Evolutionary conservation across 1,140 invertebrate species (phyloP).

Genomic region (Drosophila ogumai): DNA sequence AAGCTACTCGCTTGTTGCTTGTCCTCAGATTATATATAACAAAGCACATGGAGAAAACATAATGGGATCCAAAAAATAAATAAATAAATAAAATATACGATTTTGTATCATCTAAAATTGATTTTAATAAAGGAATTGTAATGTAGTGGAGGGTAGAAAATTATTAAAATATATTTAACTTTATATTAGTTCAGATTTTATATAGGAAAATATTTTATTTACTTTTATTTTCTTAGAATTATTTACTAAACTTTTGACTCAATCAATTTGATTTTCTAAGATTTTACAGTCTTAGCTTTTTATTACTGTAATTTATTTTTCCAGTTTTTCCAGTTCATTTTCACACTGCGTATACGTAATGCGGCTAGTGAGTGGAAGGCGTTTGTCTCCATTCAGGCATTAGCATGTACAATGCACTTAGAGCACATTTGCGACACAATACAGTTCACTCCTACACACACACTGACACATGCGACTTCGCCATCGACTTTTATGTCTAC

Average conservation of each 20-base stretch:
- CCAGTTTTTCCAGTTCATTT: constrained; percentile 24
- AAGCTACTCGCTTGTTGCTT: constrained; percentile 53
- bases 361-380: constrained; percentile 24
- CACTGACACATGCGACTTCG: background rate
- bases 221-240: too few relatives aligned
- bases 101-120: background rate
- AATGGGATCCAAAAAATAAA: background rate
- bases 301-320: background rate
- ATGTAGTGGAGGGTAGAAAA: background rate
- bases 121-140: background rate
- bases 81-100: background rate
- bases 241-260: background rate
- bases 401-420: constrained; percentile 72
- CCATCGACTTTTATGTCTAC: constrained; percentile 58
- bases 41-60: background rate
- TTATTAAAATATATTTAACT: background rate
- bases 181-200: background rate
- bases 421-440: constrained; percentile 64
- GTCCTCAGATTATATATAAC: background rate
- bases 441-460: constrained; percentile 17
- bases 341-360: constrained; percentile 61
- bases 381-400: constrained; percentile 61
- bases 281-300: background rate
- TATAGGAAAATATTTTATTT: background rate
- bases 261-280: background rate